phyloP scores from a whole-genome alignment of 92 coral and sea anemone species.

The Epizoanthus illoricatus region DNA sequence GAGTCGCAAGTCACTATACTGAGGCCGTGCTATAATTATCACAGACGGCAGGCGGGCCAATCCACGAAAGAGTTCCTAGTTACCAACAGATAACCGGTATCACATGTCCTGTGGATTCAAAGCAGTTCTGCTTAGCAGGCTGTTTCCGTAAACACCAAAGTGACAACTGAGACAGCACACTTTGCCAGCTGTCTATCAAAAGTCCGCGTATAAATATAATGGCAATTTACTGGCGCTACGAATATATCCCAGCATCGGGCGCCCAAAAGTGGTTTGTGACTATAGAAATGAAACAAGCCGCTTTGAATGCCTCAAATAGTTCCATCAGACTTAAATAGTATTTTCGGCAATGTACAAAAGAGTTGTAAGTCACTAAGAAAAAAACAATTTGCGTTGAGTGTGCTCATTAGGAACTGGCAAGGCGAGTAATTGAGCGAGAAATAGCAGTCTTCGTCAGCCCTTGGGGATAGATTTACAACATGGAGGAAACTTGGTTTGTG shows the following conservation, averaged over 20 bases:
- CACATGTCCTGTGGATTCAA: constrained; percentile 3
- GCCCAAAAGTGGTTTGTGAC: constrained; percentile 11
- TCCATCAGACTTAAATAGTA: constrained; percentile 45
- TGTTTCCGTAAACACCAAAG: not conserved
- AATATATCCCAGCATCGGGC: not conserved
- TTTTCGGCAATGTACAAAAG: constrained; percentile 73
- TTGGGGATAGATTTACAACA: not conserved
- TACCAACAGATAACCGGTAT: not conserved
- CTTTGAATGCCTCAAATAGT: constrained; percentile 81
- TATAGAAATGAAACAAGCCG: constrained; percentile 55
- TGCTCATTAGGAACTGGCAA: not conserved
- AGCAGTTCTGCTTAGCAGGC: not conserved
- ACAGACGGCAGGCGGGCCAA: constrained; percentile 27
- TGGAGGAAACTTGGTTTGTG: not conserved
- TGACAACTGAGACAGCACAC: not conserved
- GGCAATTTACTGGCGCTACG: not conserved
- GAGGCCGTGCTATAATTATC: constrained; percentile 33
- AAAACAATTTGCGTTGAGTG: constrained; percentile 18
- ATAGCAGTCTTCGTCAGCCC: not conserved
- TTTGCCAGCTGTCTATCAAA: not conserved
- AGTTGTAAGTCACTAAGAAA: constrained; percentile 50
- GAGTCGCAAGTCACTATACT: not conserved
- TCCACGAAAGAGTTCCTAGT: not conserved
- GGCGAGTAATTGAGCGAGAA: constrained; percentile 5
- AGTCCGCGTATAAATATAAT: not conserved